Base-by-base conservation (phyloP, 2,888 invertebrate species). In the Metallyticus violacea region DNA sequence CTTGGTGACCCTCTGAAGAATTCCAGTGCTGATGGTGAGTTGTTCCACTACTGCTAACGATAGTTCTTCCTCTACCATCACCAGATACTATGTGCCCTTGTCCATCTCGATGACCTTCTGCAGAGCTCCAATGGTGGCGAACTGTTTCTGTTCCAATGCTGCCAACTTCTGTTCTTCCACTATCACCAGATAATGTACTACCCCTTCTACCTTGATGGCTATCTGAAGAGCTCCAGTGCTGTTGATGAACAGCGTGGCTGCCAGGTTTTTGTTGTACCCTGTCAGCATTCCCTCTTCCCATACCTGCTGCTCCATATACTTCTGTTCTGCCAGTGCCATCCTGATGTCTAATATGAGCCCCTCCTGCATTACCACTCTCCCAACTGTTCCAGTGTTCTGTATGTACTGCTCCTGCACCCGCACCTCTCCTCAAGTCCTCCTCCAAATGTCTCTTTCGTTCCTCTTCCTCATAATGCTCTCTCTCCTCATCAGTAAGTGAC, bases 401-500 rank as follows among this genome's bases (percentile, higher is more conserved):
- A 6, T 6, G 6, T 7, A n/a, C 26, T 78, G 5, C 6, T 25
- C 6, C 78, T 78, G 26, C 15, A 78, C 25, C 26, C 76, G 76
- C 7, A 7, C 15, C 76, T 78, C 78, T 15, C 15, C 79, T 27
- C 78, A 77, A 6, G 28, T 85, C 29, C 79, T 78, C 77, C 28
- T 77, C 86, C 7, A 29, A 25, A 2, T 79, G 80, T 62, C 79
- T 29, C 29, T 83, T 86, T 81, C 79, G 77, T 6, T 88, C 86
- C 26, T 87, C 88, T 82, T 89, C 88, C 62, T 88, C 88, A 28
- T 85, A 86, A 15, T 87, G 88, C 79, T 88, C 85, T 7, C 87
- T 87, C 85, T 89, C 88, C 88, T 25, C 88, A 88, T 85, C 89
- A 89, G 89, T 77, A 88, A 87, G 85, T 89, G 90, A 62, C 89